Evolutionary conservation across 2,797 vertebrate genomes (phyloP).

Genomic region (Enteromius paludinosus): DNA sequence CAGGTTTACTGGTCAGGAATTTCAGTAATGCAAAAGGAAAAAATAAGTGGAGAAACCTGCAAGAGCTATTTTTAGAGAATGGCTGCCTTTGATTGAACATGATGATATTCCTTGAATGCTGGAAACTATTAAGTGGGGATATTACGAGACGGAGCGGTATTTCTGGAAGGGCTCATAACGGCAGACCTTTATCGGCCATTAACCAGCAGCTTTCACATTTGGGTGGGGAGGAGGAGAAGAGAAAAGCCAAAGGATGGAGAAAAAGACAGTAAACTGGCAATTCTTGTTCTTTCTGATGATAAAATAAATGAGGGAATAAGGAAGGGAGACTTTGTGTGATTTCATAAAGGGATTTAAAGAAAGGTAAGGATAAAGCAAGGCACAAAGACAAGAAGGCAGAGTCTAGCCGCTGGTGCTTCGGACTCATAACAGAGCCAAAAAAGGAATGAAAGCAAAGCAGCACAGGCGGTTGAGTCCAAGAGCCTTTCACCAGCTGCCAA

Average conservation of each 20-base stretch:
- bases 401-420: slow-evolving; percentile 27
- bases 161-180: slow-evolving; percentile 69
- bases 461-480: slow-evolving; percentile 60
- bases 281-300: slow-evolving; percentile 3
- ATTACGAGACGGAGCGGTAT: slow-evolving; percentile 60
- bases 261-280: not conserved
- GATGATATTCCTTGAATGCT: slow-evolving; percentile 67
- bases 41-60: slow-evolving; percentile 49
- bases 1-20: slow-evolving; percentile 79
- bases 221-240: not conserved
- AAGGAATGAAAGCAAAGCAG: slow-evolving; percentile 77
- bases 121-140: slow-evolving; percentile 69
- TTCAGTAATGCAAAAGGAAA: slow-evolving; percentile 71
- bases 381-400: slow-evolving; percentile 10
- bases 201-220: slow-evolving; percentile 53
- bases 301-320: not conserved
- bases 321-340: not conserved
- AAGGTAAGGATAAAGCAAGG: not conserved
- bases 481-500: slow-evolving; percentile 71
- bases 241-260: not conserved
- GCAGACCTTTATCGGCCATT: slow-evolving; percentile 61
- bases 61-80: slow-evolving; percentile 77
- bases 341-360: not conserved
- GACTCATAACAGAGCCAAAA: slow-evolving; percentile 78
- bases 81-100: slow-evolving; percentile 69